A percentile compares a stretch with the other conserved stretches of the same genome.
Conservation (phyloP, 2,888 invertebrate genomes). For the Rhynchonema sp. region DNA sequence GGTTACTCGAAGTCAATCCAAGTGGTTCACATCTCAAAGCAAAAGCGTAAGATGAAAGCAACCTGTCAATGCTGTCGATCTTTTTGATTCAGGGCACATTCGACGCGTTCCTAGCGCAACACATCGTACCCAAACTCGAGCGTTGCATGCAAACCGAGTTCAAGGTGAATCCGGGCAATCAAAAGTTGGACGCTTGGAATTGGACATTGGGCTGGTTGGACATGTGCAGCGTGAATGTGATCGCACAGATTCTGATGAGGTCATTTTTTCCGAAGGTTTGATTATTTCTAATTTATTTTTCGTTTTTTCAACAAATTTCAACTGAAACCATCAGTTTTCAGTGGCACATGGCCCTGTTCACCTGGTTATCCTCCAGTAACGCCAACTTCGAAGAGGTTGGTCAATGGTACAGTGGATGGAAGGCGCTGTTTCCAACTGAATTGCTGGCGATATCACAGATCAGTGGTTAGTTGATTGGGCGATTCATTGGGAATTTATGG, state of each 20-base stretch:
- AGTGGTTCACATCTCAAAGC: no score
- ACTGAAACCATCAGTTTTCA: constrained; percentile 5
- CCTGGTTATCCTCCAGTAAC: constrained; percentile 62
- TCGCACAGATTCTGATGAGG: not conserved
- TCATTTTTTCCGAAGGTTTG: not conserved
- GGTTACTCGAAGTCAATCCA: no score
- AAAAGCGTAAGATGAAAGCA: no score
- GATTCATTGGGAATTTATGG: no score
- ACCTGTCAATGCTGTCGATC: no score
- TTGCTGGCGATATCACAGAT: constrained; percentile 28
- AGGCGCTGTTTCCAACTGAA: constrained; percentile 36
- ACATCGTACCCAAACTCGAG: constrained; percentile 72
- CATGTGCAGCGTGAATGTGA: constrained; percentile 43
- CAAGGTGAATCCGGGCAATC: constrained; percentile 9
- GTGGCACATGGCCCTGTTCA: constrained; percentile 36
- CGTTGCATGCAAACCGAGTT: constrained; percentile 11
- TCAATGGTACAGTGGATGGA: constrained; percentile 54
- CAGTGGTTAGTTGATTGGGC: not conserved
- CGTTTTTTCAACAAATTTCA: not conserved
- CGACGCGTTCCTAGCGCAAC: constrained; percentile 58
- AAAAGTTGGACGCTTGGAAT: constrained; percentile 13
- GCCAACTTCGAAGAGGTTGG: constrained; percentile 60
- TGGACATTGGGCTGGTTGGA: constrained; percentile 9
- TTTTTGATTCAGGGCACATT: constrained; percentile 48
- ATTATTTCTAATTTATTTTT: not conserved